phyloP scores from a whole-genome alignment of 2,113 vertebrate species.

The Mola mola region DNA sequence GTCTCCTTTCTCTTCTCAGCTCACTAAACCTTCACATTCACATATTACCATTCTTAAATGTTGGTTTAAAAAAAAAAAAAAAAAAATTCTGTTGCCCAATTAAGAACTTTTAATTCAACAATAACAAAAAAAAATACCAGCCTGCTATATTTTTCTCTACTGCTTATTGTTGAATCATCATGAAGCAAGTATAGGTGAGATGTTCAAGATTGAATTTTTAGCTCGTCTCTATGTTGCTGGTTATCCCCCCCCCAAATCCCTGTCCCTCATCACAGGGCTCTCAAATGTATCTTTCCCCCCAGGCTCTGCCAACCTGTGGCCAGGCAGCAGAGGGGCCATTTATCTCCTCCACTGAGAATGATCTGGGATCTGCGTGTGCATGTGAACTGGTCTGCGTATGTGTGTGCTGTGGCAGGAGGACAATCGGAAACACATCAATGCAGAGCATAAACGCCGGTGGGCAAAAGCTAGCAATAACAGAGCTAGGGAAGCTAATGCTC shows the following conservation, averaged over 20 bases:
- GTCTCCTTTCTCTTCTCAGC: slow-evolving; percentile 54
- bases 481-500: slow-evolving; percentile 61
- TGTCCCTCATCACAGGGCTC: slow-evolving; percentile 44
- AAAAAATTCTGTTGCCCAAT: background rate
- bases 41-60: slow-evolving; percentile 9
- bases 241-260: slow-evolving; percentile 55
- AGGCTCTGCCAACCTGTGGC: slow-evolving; percentile 70
- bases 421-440: slow-evolving; percentile 61
- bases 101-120: background rate
- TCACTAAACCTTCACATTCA: slow-evolving; percentile 43
- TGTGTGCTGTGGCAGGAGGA: slow-evolving; percentile 26
- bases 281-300: slow-evolving; percentile 63
- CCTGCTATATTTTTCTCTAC: background rate
- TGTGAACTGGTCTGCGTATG: slow-evolving; percentile 40
- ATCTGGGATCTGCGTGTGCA: slow-evolving; percentile 55
- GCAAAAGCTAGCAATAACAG: slow-evolving; percentile 60
- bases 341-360: slow-evolving; percentile 75
- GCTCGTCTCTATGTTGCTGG: slow-evolving; percentile 42
- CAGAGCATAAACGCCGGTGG: slow-evolving; percentile 50
- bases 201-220: slow-evolving; percentile 48
- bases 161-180: slow-evolving; percentile 35
- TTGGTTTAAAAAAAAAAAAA: background rate
- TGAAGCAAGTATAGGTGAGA: slow-evolving; percentile 42
- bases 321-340: slow-evolving; percentile 64
- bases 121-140: background rate